Percentiles rank a stretch among this genome's conserved stretches.
Conservation (phyloP, 2,113 vertebrate species). For the Petroica traversi region DNA sequence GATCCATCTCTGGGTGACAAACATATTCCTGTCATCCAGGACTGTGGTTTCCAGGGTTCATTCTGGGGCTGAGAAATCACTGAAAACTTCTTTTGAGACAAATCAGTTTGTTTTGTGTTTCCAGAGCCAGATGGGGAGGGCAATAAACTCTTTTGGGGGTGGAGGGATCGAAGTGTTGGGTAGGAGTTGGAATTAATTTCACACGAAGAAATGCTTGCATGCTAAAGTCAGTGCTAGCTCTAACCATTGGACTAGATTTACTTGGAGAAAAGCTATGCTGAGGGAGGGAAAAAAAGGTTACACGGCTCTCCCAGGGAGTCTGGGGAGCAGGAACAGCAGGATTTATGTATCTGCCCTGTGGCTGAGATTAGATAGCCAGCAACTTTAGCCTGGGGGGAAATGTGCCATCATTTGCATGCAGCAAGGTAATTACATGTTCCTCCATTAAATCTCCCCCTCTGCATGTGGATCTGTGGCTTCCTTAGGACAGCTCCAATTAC, state of each 20-base stretch:
- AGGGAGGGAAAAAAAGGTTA: background rate
- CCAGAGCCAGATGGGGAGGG: background rate
- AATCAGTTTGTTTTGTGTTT: background rate
- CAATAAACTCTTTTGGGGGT: background rate
- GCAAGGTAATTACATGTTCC: constrained; percentile 39
- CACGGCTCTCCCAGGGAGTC: background rate
- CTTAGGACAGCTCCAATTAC: constrained; percentile 2
- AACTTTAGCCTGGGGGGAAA: background rate
- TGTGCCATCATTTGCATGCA: constrained; percentile 35
- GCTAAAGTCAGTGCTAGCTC: background rate
- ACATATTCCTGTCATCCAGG: background rate
- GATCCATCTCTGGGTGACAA: background rate
- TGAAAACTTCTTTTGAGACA: background rate
- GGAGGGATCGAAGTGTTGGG: background rate
- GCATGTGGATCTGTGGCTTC: constrained; percentile 14
- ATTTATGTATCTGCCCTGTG: constrained; percentile 17
- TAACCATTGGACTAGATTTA: background rate
- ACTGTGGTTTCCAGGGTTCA: background rate
- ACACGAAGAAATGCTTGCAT: background rate
- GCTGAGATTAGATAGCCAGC: constrained; percentile 40
- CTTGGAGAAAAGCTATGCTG: background rate
- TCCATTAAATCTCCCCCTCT: constrained; percentile 27
- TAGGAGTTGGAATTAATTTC: constrained; percentile 23
- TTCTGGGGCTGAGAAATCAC: background rate
- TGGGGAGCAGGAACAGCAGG: background rate